Conservation (phyloP, 2,113 vertebrate species). For the Chiloscyllium plagiosum region DNA sequence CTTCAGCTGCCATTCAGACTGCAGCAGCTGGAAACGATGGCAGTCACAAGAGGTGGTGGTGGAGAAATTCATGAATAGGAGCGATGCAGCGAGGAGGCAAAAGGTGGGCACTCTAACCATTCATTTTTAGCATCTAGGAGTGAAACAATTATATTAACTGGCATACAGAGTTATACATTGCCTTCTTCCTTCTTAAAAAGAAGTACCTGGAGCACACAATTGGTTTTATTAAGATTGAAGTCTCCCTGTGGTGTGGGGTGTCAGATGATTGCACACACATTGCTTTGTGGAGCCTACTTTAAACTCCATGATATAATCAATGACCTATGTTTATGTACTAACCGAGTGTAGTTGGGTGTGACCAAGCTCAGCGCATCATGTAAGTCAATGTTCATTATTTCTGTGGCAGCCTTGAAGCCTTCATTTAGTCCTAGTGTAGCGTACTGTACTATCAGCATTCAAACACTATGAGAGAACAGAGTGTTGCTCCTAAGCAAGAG, state of each 20-base stretch:
- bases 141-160: not conserved
- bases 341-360: too few relatives aligned
- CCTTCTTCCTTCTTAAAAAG: not conserved
- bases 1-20: not conserved
- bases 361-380: too few relatives aligned
- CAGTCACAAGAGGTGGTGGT: not conserved
- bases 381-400: too few relatives aligned
- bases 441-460: too few relatives aligned
- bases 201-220: not conserved
- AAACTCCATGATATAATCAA: too few relatives aligned
- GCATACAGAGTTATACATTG: too few relatives aligned
- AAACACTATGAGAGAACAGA: too few relatives aligned
- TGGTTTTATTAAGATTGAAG: not conserved
- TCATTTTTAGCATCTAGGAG: not conserved
- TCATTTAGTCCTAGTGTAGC: too few relatives aligned
- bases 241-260: not conserved
- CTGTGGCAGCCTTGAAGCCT: too few relatives aligned
- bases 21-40: not conserved
- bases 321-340: too few relatives aligned
- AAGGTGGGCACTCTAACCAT: not conserved
- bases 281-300: not conserved
- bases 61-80: not conserved
- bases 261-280: not conserved
- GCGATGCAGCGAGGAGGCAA: not conserved
- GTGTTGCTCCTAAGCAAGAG: too few relatives aligned